Conservation (phyloP, 2,888 invertebrate genomes). For the Acleris sparsana region DNA sequence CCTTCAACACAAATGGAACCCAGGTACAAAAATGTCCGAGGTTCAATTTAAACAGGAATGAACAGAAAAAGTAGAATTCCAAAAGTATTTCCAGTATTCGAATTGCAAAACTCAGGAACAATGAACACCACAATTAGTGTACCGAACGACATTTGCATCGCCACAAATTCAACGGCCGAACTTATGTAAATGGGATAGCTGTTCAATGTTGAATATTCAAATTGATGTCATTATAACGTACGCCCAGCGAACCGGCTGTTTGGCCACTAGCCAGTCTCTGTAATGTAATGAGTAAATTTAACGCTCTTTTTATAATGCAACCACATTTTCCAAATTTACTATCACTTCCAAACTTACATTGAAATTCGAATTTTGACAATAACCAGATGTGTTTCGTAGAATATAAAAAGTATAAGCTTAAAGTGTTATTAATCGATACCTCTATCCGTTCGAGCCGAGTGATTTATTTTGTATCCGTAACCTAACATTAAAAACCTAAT, state of each 20-base stretch:
- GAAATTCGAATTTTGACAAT: too few relatives aligned
- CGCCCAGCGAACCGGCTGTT: conserved; percentile 72
- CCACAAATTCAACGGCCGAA: conserved; percentile 80
- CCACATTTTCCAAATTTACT: conserved; percentile 2
- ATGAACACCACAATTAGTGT: conserved; percentile 75
- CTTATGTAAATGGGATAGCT: conserved; percentile 81
- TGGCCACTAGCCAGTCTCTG: conserved; percentile 78
- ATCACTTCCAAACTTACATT: too few relatives aligned
- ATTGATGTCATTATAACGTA: conserved; percentile 84
- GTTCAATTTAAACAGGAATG: neutral
- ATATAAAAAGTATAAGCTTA: conserved; percentile 8
- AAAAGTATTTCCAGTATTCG: conserved; percentile 19
- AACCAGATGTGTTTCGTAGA: neutral
- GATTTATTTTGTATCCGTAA: conserved; percentile 55
- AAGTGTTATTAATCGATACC: conserved; percentile 36
- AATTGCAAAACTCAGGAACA: conserved; percentile 50
- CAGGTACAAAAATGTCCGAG: too few relatives aligned
- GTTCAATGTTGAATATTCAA: conserved; percentile 83
- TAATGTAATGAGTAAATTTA: conserved; percentile 81
- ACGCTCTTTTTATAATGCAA: conserved; percentile 49
- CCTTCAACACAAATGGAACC: too few relatives aligned
- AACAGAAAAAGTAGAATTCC: neutral
- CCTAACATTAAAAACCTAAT: conserved; percentile 64
- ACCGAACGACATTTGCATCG: conserved; percentile 74
- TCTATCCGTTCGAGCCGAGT: conserved; percentile 31